phyloP scores from a whole-genome alignment of 2,888 invertebrate genomes.

The Spatulosminthurus flaviceps region DNA sequence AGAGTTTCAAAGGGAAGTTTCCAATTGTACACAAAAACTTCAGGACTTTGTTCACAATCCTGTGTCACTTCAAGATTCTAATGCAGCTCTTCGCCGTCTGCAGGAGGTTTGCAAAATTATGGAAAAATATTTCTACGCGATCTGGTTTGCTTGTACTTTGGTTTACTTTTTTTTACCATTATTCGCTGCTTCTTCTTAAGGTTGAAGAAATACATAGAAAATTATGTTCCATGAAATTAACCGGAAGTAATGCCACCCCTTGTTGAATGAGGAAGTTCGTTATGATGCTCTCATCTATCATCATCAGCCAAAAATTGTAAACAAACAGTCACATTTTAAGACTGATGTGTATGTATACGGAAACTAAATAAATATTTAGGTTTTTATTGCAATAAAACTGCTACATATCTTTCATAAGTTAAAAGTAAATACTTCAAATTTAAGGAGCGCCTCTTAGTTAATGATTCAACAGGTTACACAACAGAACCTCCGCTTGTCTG shows the following conservation, averaged over 20 bases:
- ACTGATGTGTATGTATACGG: too few relatives aligned
- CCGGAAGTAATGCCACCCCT: slow-evolving; percentile 10
- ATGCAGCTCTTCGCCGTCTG: slow-evolving; percentile 48
- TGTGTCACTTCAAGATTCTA: slow-evolving; percentile 47
- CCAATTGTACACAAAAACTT: slow-evolving; percentile 48
- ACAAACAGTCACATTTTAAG: too few relatives aligned
- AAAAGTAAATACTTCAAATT: too few relatives aligned
- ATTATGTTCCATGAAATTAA: slow-evolving; percentile 31
- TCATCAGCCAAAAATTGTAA: too few relatives aligned
- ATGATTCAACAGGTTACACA: too few relatives aligned
- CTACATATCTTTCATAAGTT: too few relatives aligned
- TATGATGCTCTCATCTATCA: too few relatives aligned
- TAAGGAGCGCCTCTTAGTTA: too few relatives aligned
- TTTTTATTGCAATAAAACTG: too few relatives aligned
- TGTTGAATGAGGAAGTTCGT: not conserved
- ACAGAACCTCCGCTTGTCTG: too few relatives aligned
- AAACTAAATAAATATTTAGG: too few relatives aligned
- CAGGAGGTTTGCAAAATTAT: slow-evolving; percentile 50
- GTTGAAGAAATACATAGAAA: slow-evolving; percentile 52
- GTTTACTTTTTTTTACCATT: not conserved
- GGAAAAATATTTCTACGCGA: too few relatives aligned
- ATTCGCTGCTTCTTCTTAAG: not conserved
- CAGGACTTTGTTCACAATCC: slow-evolving; percentile 51
- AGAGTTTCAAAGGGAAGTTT: slow-evolving; percentile 47
- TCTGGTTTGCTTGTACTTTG: not conserved